These are phyloP conservation scores for Chascanopsetta lugubris DNA, from an alignment of 2,113 vertebrate species.

Conservation along the genomic window DNA sequence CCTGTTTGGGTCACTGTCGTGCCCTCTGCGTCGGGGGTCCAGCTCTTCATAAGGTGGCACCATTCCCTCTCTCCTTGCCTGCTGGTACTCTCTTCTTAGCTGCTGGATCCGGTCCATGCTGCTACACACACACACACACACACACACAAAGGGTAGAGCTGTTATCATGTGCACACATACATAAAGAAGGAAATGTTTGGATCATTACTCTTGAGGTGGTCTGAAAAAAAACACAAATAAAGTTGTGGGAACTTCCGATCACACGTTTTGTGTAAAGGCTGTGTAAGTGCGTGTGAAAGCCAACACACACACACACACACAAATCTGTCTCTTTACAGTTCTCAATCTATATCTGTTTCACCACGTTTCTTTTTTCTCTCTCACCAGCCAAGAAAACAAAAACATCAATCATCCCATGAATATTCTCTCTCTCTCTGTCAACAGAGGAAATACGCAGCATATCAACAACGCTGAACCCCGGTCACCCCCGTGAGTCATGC, in stretches of 20 bases:
- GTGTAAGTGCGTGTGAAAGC: too few relatives aligned
- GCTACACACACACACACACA: conserved; percentile 43
- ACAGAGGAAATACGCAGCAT: conserved; percentile 41
- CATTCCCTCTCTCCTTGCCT: conserved; percentile 88
- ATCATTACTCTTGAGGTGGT: neutral
- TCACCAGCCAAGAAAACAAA: conserved; percentile 46
- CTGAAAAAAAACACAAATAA: neutral
- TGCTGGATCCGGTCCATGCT: conserved; percentile 93
- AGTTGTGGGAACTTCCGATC: neutral
- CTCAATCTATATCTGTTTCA: conserved; percentile 38
- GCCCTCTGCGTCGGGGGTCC: conserved; percentile 78
- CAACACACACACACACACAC: conserved; percentile 10
- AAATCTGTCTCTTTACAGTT: conserved; percentile 35
- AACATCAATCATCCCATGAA: conserved; percentile 61
- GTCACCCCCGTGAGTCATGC: conserved; percentile 31
- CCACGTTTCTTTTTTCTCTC: conserved; percentile 29
- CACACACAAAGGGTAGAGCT: neutral
- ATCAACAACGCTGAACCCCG: conserved; percentile 55
- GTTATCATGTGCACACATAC: too few relatives aligned
- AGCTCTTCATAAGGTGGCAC: conserved; percentile 87
- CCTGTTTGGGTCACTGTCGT: conserved; percentile 86
- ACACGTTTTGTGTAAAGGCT: too few relatives aligned
- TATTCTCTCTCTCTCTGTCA: conserved; percentile 49
- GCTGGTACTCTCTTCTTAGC: conserved; percentile 92
- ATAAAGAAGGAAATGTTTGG: too few relatives aligned